A percentile compares a stretch with the other conserved stretches of the same genome.
Conservation (phyloP, 2,113 vertebrate genomes). For the Carlito syrichta region DNA sequence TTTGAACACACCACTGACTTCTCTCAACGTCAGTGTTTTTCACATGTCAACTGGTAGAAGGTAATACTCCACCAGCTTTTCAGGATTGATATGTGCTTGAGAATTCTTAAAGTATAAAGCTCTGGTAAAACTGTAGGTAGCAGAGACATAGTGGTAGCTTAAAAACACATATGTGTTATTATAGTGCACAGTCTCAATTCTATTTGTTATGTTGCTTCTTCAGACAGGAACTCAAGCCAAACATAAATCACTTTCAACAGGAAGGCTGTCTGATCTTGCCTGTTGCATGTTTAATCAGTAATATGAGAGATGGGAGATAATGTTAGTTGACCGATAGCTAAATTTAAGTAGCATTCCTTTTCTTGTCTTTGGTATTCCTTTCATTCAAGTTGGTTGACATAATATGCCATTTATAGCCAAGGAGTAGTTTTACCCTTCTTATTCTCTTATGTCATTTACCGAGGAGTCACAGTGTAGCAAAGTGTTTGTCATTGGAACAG, state of each 20-base stretch:
- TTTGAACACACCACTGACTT: background rate
- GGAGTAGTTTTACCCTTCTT: background rate
- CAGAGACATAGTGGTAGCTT: background rate
- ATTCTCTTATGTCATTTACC: background rate
- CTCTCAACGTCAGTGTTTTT: background rate
- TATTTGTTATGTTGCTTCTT: background rate
- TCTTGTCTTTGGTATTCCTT: background rate
- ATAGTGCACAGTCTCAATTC: background rate
- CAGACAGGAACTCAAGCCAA: background rate
- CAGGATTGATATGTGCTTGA: background rate
- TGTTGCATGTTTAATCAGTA: slow-evolving; percentile 11
- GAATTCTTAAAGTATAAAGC: background rate
- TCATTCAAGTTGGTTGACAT: background rate
- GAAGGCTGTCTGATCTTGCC: slow-evolving; percentile 9
- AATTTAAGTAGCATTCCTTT: background rate
- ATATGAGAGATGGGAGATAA: background rate
- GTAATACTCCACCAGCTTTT: background rate
- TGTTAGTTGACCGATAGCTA: background rate
- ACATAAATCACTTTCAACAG: background rate
- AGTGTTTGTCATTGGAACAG: background rate
- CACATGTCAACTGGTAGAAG: background rate
- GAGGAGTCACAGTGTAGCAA: background rate
- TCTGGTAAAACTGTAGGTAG: background rate
- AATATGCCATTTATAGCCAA: background rate
- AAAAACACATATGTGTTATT: background rate